Evolutionary conservation across 2,888 invertebrate genomes (phyloP).

Genomic region (Luperina nickerlii): DNA sequence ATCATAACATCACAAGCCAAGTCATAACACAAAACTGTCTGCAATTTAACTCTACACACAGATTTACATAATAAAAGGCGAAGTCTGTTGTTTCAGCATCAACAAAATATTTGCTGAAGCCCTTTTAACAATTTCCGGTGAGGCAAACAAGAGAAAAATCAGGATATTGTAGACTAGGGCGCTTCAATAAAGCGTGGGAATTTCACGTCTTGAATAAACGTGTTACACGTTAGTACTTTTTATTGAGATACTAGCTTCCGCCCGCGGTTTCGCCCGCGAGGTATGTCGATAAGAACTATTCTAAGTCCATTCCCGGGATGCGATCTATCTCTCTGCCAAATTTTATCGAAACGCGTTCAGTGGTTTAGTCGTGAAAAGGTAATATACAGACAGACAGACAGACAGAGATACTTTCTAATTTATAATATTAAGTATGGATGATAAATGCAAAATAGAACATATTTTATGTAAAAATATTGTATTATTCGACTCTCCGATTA

Average conservation of each 20-base stretch:
- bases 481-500: no score
- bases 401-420: no score
- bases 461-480: no score
- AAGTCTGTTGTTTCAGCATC: constrained; percentile 71
- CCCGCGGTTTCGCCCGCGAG: no score
- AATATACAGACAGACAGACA: no score
- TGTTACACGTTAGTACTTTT: neutral
- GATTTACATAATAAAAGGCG: constrained; percentile 69
- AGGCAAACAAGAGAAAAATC: constrained; percentile 58
- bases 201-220: constrained; percentile 1
- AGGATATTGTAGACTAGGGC: constrained; percentile 41
- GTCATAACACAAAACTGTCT: constrained; percentile 49
- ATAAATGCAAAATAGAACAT: no score
- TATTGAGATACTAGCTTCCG: neutral
- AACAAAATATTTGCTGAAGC: constrained; percentile 76
- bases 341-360: no score
- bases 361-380: no score
- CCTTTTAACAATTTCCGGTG: constrained; percentile 76
- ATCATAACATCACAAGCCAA: constrained; percentile 20
- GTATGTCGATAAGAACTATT: no score
- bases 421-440: no score
- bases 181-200: constrained; percentile 38
- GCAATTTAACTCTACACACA: constrained; percentile 54
- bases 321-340: no score
- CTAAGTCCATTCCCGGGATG: no score